Evolutionary conservation across 2,797 vertebrate genomes (phyloP).

Genomic region (Dendrocincla fuliginosa): DNA sequence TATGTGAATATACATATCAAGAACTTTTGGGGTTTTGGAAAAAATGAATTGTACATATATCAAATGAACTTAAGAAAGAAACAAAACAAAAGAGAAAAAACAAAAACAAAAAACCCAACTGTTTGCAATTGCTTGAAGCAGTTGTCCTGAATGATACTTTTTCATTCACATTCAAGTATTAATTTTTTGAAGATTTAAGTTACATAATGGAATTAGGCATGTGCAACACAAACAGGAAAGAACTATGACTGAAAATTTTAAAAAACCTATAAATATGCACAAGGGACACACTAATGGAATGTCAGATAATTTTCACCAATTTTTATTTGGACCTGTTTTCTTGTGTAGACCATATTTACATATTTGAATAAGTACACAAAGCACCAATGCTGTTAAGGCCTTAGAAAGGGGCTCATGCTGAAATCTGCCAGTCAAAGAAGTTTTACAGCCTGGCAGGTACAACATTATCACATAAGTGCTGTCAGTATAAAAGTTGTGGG

Average conservation of each 20-base stretch:
- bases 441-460: conserved; percentile 89
- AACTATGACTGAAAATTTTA: conserved; percentile 78
- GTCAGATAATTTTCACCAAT: conserved; percentile 92
- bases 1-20: conserved; percentile 87
- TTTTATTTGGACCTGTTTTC: conserved; percentile 95
- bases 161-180: conserved; percentile 84
- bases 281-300: conserved; percentile 93
- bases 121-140: conserved; percentile 86
- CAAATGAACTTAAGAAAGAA: conserved; percentile 75
- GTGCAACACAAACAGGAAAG: conserved; percentile 84
- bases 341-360: conserved; percentile 98
- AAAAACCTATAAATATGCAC: conserved; percentile 91
- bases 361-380: conserved; percentile 97
- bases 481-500: conserved; percentile 90
- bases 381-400: conserved; percentile 94
- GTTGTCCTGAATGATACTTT: conserved; percentile 85
- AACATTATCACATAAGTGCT: conserved; percentile 94
- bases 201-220: conserved; percentile 87
- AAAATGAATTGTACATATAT: conserved; percentile 81
- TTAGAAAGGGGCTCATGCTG: conserved; percentile 84
- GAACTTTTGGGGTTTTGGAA: conserved; percentile 79
- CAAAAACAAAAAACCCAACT: conserved; percentile 28
- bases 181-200: conserved; percentile 89
- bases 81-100: conserved; percentile 37
- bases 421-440: conserved; percentile 84